Evolutionary conservation across 2,113 vertebrate species (phyloP).

Genomic region (Catagonus wagneri): DNA sequence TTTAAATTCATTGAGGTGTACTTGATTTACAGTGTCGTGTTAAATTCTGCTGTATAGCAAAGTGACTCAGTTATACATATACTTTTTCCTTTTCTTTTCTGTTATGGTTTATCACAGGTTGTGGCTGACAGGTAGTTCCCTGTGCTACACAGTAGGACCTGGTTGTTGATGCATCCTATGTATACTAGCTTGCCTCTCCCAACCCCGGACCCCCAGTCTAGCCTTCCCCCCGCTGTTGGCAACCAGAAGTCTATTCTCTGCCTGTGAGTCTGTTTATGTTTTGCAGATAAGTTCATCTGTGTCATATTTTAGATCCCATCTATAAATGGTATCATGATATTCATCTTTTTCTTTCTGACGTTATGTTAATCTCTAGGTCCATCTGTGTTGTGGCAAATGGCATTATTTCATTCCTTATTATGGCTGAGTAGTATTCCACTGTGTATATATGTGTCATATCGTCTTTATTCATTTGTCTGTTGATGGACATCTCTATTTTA

Average conservation of each 20-base stretch:
- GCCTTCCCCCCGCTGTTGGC: neutral
- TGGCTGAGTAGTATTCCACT: neutral
- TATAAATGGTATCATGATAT: neutral
- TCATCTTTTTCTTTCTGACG: neutral
- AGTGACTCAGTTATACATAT: neutral
- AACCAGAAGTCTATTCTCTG: neutral
- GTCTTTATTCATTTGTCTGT: neutral
- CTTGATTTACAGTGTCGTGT: neutral
- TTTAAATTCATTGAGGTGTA: neutral
- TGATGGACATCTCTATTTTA: too few relatives aligned
- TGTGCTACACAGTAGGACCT: neutral
- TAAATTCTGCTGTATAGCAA: neutral
- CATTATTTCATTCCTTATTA: neutral
- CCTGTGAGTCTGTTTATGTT: neutral
- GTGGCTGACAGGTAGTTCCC: neutral
- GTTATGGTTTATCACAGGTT: neutral
- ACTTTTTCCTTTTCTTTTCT: neutral
- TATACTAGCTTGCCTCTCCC: neutral
- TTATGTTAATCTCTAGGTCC: neutral
- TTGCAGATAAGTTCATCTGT: neutral
- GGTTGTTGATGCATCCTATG: neutral
- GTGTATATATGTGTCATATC: too few relatives aligned
- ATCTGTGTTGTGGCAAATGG: rapidly evolving
- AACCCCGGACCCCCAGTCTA: neutral
- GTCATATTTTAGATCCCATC: neutral